phyloP scores from a whole-genome alignment of 1,140 invertebrate genomes.

The Adelges cooleyi region DNA sequence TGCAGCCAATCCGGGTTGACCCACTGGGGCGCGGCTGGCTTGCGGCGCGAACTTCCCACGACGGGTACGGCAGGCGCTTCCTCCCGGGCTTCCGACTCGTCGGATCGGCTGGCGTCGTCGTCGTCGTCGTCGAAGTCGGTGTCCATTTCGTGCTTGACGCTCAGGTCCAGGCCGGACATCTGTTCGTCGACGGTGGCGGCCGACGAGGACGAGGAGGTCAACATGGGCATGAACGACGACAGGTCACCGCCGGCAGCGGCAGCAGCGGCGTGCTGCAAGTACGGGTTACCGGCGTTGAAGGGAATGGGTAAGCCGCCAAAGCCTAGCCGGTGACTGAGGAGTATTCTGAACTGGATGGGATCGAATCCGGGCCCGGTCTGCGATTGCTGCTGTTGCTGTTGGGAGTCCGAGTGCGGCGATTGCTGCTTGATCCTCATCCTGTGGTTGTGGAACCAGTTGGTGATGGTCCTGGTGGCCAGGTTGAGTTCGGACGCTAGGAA shows the following conservation, averaged over 20 bases:
- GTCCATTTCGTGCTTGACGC: conserved; percentile 64
- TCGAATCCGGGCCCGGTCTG: conserved; percentile 50
- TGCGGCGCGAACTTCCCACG: conserved; percentile 49
- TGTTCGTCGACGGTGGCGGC: conserved; percentile 43
- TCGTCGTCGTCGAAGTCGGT: conserved; percentile 58
- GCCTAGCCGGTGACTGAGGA: conserved; percentile 69
- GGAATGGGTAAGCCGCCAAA: conserved; percentile 47
- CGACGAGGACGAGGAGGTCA: conserved; percentile 38
- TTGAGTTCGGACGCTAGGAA: conserved; percentile 82
- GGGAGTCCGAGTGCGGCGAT: conserved; percentile 56
- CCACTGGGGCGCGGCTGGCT: conserved; percentile 92
- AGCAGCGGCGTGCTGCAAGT: conserved; percentile 53
- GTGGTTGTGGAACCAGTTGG: conserved; percentile 99
- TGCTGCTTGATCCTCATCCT: conserved; percentile 92
- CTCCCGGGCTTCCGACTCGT: conserved; percentile 59
- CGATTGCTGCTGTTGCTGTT: conserved; percentile 43
- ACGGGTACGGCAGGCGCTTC: conserved; percentile 34
- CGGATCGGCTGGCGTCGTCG: conserved; percentile 61
- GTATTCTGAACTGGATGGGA: conserved; percentile 75
- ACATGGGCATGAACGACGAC: conserved; percentile 51
- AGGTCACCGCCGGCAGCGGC: conserved; percentile 40
- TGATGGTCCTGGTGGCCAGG: conserved; percentile 89
- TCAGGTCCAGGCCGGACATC: conserved; percentile 64
- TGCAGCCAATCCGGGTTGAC: conserved; percentile 74
- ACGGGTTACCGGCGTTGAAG: conserved; percentile 54